Percentiles rank a stretch among this genome's conserved stretches.
Conservation (phyloP, 92 coral and sea anemone genomes). For the Epizoanthus rinbou region DNA sequence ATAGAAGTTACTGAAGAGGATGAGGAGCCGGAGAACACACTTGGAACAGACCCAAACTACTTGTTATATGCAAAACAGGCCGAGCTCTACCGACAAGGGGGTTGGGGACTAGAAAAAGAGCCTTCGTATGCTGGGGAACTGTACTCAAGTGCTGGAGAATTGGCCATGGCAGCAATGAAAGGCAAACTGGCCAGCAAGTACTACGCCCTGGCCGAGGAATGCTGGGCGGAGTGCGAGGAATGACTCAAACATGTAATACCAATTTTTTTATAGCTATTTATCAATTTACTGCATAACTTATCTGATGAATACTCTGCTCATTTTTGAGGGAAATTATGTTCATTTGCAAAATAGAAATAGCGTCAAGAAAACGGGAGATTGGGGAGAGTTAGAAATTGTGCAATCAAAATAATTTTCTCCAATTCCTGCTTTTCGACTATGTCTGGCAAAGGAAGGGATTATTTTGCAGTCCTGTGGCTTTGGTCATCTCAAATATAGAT, state of each 20-base stretch:
- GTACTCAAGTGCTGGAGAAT: conserved; percentile 90
- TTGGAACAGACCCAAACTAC: conserved; percentile 78
- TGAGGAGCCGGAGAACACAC: conserved; percentile 76
- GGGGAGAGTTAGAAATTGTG: too few relatives aligned
- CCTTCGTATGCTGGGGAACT: conserved; percentile 87
- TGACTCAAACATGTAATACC: neutral
- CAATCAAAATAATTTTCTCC: too few relatives aligned
- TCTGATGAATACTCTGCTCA: neutral
- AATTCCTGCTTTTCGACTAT: too few relatives aligned
- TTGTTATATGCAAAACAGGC: conserved; percentile 79
- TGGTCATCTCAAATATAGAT: too few relatives aligned
- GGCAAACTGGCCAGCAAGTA: conserved; percentile 97
- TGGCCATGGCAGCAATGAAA: conserved; percentile 93
- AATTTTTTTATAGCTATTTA: neutral
- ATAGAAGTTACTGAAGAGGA: conserved; percentile 78
- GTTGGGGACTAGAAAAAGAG: conserved; percentile 89
- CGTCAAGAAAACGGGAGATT: too few relatives aligned
- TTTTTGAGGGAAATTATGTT: neutral
- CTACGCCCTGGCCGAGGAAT: conserved; percentile 92
- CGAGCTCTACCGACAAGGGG: conserved; percentile 85
- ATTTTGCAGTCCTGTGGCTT: too few relatives aligned
- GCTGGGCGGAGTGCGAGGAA: conserved; percentile 94
- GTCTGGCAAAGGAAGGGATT: too few relatives aligned
- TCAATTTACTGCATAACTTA: neutral
- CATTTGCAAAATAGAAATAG: neutral